Base-by-base conservation (phyloP, 2,113 vertebrate species). In the Campylomormyrus tamandua region DNA sequence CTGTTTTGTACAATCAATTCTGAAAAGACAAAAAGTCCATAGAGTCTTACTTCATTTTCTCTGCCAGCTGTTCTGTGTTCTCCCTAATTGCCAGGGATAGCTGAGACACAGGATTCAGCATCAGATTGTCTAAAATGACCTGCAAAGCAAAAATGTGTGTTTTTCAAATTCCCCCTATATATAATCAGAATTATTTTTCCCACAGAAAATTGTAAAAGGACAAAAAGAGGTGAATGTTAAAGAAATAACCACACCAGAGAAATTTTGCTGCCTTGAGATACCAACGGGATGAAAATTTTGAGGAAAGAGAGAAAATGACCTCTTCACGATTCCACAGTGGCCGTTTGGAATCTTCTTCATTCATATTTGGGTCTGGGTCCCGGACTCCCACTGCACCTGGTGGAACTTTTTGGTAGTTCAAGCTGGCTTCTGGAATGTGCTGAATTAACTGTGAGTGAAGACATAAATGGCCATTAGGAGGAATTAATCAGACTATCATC, bases 41-140 rank as follows among this genome's bases (percentile, higher is more conserved):
- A 3, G n/a, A 70, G 10, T 70, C 97, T 95, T 94, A 99, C 98
- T 99, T 99, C 92, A 99, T 98, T 95, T 99, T 99, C 91, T 97
- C 96, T 3, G 97, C 96, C 0, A 99, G 96, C 88, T 97, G 96
- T 94, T 99, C 98, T 0, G 98, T 99, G 94, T 98, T 98, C 94
- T 98, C 96, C 53, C 97, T 96, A 91, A 99, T 99, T 80, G 96
- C 94, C n/a, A 96, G 94, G 0, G 98, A 98, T 87, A 99, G 92
- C 90, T 99, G 98, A 50, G 97, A 98, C 90, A 99, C 97, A 0
- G 98, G 98, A 92, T 97, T 97, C 92, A 99, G 93, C 97, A 98
- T 97, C 92, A 97, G 93, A 92, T 96, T 96, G 90, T 98, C 97
- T 15, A 97, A 96, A 62, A 96, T 93, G 4, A 96, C 96, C 98